Evolutionary conservation across 2,113 vertebrate species (phyloP), one percentile per base, ranked within the genome.

Genomic region (Lichenostomus cassidix): DNA sequence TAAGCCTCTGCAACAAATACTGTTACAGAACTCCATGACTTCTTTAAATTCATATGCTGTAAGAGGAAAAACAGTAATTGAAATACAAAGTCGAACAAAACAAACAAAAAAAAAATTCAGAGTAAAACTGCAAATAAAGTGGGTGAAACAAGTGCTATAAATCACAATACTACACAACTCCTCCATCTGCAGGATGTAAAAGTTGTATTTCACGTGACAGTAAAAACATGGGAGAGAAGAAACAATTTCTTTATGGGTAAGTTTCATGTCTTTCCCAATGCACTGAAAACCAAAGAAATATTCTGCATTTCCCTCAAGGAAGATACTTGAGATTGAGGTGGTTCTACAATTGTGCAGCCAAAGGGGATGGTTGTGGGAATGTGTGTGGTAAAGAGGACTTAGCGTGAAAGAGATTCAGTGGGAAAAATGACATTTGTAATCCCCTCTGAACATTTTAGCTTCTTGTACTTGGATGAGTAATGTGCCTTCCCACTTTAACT

Each of bases 341-440:
- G 63, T 74, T 88, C 86, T 94, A 50, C 1, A 13, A 7, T 16
- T 41, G 87, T 29, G 55, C 37, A 60, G 35, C 59, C 68, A 59
- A 77, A 55, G 39, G 79, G 55, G 75, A 85, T 3, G 2, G 39
- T 33, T 74, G 44, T 89, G 62, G 20, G 49, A 89, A 64, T 0
- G 1, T 41, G 47, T 49, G 71, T 33, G 67, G 77, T 8, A 73
- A 93, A 65, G 44, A 64, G 76, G 52, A 22, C 58, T 92, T 24
- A 37, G 29, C 2, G 1, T 69, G 68, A 59, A 83, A 86, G 35
- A 52, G 62, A 79, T 53, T 95, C 59, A 15, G 53, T 11, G 74
- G 59, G 49, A 81, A 81, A 96, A 94, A 73, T 58, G 52, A 55
- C 62, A 64, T 74, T 90, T 94, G 28, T 79, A 88, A 68, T 92